phyloP scores from a whole-genome alignment of 2,797 vertebrate genomes.

The Oreortyx pictus region DNA sequence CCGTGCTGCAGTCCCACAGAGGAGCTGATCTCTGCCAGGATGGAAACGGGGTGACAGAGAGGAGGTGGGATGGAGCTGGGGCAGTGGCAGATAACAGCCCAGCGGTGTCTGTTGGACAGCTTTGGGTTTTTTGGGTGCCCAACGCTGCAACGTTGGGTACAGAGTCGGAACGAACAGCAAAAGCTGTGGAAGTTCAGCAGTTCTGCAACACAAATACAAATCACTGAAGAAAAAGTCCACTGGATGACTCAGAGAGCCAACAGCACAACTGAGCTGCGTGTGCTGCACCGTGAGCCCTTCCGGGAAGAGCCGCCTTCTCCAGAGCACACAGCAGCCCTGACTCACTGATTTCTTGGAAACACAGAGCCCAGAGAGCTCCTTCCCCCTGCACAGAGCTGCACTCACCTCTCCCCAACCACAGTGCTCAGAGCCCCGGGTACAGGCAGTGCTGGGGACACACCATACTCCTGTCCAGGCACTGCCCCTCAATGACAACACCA shows the following conservation, averaged over 20 bases:
- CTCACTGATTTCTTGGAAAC: conserved; percentile 59
- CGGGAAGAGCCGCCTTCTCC: conserved; percentile 49
- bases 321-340: conserved; percentile 34
- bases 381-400: background rate
- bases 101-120: fast-evolving
- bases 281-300: background rate
- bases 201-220: background rate
- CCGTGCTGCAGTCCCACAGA: fast-evolving
- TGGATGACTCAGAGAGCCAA: conserved; percentile 21
- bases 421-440: background rate
- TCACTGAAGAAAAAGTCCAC: background rate
- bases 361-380: background rate
- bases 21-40: background rate
- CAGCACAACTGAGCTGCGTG: background rate
- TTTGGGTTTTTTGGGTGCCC: background rate
- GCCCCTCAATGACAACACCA: background rate
- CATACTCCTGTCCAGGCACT: background rate
- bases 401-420: background rate
- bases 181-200: background rate
- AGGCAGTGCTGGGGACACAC: background rate
- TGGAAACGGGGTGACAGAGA: background rate
- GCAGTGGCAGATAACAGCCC: background rate
- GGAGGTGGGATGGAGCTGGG: background rate
- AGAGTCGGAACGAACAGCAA: background rate
- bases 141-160: background rate